These are phyloP conservation scores for Ceratina australensis DNA, from an alignment of 1,140 invertebrate species.

Conservation along the genomic window DNA sequence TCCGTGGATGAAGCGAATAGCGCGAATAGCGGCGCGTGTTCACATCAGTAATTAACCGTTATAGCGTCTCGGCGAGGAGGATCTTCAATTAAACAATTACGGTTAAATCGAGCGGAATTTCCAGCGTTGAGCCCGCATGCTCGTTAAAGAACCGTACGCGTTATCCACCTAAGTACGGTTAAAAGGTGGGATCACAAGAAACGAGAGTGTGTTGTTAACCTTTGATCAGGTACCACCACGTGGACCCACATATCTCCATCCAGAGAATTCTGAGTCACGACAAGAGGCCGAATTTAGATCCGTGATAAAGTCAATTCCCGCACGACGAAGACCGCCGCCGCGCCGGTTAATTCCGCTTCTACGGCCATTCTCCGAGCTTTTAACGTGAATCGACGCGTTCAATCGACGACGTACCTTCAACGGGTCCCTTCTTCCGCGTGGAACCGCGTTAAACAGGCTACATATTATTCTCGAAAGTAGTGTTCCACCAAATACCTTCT, in stretches of 20 bases:
- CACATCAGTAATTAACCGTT: conserved; percentile 54
- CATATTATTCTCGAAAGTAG: not conserved
- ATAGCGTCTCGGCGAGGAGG: conserved; percentile 60
- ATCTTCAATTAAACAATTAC: conserved; percentile 76
- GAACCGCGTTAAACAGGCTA: not conserved
- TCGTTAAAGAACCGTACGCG: conserved; percentile 60
- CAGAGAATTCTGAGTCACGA: conserved; percentile 47
- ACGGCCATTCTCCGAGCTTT: not conserved
- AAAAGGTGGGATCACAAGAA: conserved; percentile 35
- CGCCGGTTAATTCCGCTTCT: conserved; percentile 22
- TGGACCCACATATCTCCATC: conserved; percentile 57
- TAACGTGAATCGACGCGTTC: conserved; percentile 29
- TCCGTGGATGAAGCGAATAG: not conserved
- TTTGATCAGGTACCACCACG: conserved; percentile 55
- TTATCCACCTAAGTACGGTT: conserved; percentile 45
- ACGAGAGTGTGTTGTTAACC: conserved; percentile 22
- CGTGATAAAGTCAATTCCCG: conserved; percentile 39
- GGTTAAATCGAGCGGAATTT: conserved; percentile 72
- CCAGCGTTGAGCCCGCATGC: conserved; percentile 69
- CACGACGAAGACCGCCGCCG: not conserved
- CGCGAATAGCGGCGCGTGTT: conserved; percentile 24
- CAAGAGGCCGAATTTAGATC: conserved; percentile 40
- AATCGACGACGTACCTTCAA: conserved; percentile 12
- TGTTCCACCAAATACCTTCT: too few species aligned
- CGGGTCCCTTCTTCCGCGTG: not conserved